Conservation (phyloP, 2,888 invertebrate species). For the Celastrina argiolus region DNA sequence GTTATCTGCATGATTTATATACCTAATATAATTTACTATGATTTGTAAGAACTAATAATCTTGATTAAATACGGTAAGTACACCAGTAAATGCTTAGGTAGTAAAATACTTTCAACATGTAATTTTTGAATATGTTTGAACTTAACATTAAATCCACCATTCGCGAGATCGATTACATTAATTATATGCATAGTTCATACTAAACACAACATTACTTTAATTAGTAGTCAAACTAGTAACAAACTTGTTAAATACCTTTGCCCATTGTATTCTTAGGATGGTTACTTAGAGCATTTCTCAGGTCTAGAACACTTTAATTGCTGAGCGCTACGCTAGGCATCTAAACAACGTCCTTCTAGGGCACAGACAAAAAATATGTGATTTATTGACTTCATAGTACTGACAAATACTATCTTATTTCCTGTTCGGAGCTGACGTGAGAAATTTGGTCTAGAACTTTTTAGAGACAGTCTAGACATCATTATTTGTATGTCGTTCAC, state of each 20-base stretch:
- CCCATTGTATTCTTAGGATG: constrained; percentile 23
- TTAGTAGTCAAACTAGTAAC: background rate
- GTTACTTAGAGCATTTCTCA: background rate
- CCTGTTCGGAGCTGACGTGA: background rate
- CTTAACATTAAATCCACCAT: no score
- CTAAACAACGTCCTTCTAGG: constrained; percentile 9
- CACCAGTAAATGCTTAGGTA: no score
- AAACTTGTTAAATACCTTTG: background rate
- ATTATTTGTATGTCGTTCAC: no score
- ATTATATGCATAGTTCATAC: no score
- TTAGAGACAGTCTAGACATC: background rate
- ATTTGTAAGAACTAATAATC: no score
- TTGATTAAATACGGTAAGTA: no score
- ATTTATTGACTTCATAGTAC: constrained; percentile 7
- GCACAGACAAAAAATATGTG: constrained; percentile 5
- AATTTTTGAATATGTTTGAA: no score
- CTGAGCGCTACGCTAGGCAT: constrained; percentile 11
- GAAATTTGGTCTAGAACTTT: background rate
- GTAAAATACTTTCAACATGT: no score
- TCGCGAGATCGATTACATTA: no score
- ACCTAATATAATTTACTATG: no score
- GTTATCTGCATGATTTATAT: no score
- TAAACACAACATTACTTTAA: no score
- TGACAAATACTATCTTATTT: background rate
- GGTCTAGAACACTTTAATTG: constrained; percentile 9